Evolutionary conservation across 2,888 invertebrate genomes (phyloP).

Genomic region (Scelioninae gen. 1): DNA sequence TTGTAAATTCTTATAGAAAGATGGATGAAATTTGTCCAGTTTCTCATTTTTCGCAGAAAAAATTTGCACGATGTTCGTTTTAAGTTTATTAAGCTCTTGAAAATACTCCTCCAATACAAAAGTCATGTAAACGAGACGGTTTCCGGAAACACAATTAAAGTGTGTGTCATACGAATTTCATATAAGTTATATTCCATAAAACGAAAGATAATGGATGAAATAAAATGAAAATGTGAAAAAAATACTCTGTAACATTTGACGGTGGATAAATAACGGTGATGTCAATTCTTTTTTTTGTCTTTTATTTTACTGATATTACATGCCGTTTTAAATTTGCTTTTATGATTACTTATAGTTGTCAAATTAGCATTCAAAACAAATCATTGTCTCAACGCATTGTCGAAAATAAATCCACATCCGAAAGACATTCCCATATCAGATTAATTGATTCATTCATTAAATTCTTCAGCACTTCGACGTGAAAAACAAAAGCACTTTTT

Average conservation of each 20-base stretch:
- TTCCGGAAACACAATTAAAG: slow-evolving; percentile 46
- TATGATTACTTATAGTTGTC: slow-evolving; percentile 42
- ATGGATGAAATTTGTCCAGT: slow-evolving; percentile 55
- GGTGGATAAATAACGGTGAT: slow-evolving; percentile 74
- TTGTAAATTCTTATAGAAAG: slow-evolving; percentile 49
- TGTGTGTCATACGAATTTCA: slow-evolving; percentile 44
- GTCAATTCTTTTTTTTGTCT: slow-evolving; percentile 20
- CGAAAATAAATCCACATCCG: slow-evolving; percentile 77
- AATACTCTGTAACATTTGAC: slow-evolving; percentile 35
- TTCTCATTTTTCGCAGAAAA: slow-evolving; percentile 40
- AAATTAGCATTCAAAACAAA: slow-evolving; percentile 74
- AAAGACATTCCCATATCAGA: slow-evolving; percentile 70
- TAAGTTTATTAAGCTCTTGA: slow-evolving; percentile 65
- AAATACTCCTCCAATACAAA: slow-evolving; percentile 69
- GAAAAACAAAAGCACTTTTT: not conserved
- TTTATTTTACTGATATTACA: slow-evolving; percentile 13
- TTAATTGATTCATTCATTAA: not conserved
- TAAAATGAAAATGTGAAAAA: slow-evolving; percentile 22
- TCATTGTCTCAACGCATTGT: slow-evolving; percentile 76
- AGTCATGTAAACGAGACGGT: slow-evolving; percentile 67
- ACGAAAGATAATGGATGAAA: slow-evolving; percentile 60
- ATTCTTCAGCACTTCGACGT: not conserved
- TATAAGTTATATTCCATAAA: slow-evolving; percentile 70
- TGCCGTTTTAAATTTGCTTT: not conserved
- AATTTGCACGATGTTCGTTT: slow-evolving; percentile 38